Evolutionary conservation across 2,888 invertebrate species (phyloP), one percentile per base, ranked within the genome.

Genomic region (Ophion ellenae): DNA sequence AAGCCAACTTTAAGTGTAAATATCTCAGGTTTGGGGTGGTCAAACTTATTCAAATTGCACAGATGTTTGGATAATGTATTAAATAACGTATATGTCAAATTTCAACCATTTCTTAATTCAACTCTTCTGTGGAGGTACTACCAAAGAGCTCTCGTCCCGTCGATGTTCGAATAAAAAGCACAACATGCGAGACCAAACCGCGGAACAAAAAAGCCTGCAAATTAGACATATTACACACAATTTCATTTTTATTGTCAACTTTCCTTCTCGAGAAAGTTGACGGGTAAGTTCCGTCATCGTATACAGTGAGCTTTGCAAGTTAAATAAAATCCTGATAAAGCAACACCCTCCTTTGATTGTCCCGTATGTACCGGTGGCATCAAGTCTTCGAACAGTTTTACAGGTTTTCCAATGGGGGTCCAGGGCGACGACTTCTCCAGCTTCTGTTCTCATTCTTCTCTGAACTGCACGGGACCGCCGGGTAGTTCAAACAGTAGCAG

Each of bases 351-450:
- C 67, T 67, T 66, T 57, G 71, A 61, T 59, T 75, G 63, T 53
- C 53, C 11, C 45, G 14, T 28, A 32, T 40, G 40, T 40, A 9
- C 40, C 40, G n/a, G 20, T 20, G 57, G 57, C 69, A 61, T 71
- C 71, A 36, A 53, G 17, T 53, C n/a, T 79, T 87, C 89, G 89
- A 91, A 92, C 90, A 92, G 92, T 40, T 9, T 40, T 40, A 40
- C 40, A 40, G 92, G 90, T 91, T 92, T 90, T 86, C 88, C 87
- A 87, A 91, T 90, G 90, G 24, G 90, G 90, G 89, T 90, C 90
- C 89, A 89, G 88, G 75, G 85, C 86, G 88, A 81, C 86, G 78
- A 77, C 84, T 75, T 85, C 80, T 86, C 75, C 71, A 73, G 76
- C 84, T 83, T 84, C 71, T 78, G 76, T 84, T 77, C 59, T 69